These are phyloP conservation scores for Macropodus opercularis DNA, from an alignment of 2,797 vertebrate species.

Conservation along the genomic window DNA sequence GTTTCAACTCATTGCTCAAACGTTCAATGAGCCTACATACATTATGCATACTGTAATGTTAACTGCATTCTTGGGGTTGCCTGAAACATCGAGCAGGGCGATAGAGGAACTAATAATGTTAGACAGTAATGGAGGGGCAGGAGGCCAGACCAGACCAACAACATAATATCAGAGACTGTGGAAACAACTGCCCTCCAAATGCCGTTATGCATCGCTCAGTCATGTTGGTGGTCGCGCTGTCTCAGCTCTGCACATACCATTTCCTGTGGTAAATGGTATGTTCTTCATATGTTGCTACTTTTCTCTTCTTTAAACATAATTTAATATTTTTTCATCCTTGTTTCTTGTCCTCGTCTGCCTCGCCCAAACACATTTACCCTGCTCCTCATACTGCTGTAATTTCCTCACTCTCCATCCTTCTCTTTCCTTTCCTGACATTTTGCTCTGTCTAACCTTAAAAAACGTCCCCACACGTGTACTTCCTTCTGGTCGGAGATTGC, in stretches of 20 bases:
- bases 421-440: conserved; percentile 4
- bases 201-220: not conserved
- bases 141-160: conserved; percentile 1
- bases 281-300: conserved; percentile 26
- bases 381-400: conserved; percentile 3
- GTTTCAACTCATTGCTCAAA: conserved; percentile 8
- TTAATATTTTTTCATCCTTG: conserved; percentile 20
- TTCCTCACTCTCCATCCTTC: conserved; percentile 12
- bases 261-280: conserved; percentile 28
- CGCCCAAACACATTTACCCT: conserved; percentile 9
- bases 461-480: conserved; percentile 7
- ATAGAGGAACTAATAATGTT: conserved; percentile 21
- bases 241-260: conserved; percentile 27
- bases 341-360: conserved; percentile 21
- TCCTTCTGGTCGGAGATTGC: conserved; percentile 74
- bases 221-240: conserved; percentile 8
- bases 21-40: conserved; percentile 16
- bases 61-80: conserved; percentile 32
- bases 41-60: conserved; percentile 9
- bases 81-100: conserved; percentile 14
- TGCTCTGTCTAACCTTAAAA: not conserved
- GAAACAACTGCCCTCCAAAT: conserved; percentile 13
- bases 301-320: conserved; percentile 33
- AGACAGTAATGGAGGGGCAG: conserved; percentile 11
- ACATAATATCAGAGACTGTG: not conserved